phyloP scores from a whole-genome alignment of 2,113 vertebrate genomes.

The Ginglymostoma cirratum region DNA sequence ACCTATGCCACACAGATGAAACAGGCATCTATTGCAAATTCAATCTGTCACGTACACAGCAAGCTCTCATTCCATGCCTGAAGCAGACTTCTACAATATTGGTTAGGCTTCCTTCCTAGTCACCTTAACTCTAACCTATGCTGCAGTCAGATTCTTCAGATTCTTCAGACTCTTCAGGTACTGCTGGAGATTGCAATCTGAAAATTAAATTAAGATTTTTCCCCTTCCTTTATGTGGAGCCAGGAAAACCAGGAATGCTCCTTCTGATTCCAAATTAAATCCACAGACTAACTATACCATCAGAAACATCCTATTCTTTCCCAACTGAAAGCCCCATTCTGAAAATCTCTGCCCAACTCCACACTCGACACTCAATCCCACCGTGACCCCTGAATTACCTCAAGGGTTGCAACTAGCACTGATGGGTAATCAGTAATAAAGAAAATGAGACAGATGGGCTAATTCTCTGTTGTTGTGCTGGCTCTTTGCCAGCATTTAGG shows the following conservation, averaged over 20 bases:
- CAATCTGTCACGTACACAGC: neutral
- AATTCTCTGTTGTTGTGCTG: neutral
- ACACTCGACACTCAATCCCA: neutral
- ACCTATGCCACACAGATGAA: too few relatives aligned
- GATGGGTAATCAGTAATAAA: neutral
- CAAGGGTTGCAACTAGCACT: neutral
- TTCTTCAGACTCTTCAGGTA: neutral
- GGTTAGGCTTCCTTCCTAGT: neutral
- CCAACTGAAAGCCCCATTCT: neutral
- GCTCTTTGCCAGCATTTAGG: neutral
- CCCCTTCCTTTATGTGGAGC: neutral
- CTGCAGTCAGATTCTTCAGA: too few relatives aligned
- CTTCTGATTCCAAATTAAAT: neutral
- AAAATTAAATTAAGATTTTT: neutral
- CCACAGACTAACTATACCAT: neutral
- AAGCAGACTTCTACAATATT: neutral
- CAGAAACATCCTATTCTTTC: neutral
- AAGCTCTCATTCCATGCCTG: too few relatives aligned
- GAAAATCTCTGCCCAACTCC: neutral
- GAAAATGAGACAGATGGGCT: neutral
- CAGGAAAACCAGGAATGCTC: neutral
- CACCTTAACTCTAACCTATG: too few relatives aligned
- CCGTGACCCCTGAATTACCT: neutral
- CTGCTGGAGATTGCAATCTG: neutral
- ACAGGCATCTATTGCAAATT: too few relatives aligned